Evolutionary conservation across 2,113 vertebrate genomes (phyloP).

Genomic region (Dryoscopus gambensis): DNA sequence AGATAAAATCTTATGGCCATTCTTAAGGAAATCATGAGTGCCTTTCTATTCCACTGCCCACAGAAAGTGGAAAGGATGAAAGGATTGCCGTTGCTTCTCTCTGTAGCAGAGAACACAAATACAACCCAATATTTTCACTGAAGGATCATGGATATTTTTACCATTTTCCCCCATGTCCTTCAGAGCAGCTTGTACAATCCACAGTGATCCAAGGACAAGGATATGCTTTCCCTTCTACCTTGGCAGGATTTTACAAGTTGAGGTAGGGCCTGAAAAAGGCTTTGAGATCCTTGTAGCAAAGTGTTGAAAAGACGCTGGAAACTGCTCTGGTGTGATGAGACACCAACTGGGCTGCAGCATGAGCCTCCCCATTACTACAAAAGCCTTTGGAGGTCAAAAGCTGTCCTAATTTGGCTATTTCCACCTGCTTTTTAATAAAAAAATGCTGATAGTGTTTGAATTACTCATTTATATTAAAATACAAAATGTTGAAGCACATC

Average conservation of each 20-base stretch:
- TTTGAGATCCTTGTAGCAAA: background rate
- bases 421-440: background rate
- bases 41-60: background rate
- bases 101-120: background rate
- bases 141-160: background rate
- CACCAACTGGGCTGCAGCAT: background rate
- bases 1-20: background rate
- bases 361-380: background rate
- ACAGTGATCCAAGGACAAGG: background rate
- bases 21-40: background rate
- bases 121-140: background rate
- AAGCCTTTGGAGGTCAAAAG: background rate
- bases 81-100: background rate
- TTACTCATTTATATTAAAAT: background rate
- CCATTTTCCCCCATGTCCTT: background rate
- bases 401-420: background rate
- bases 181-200: background rate
- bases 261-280: background rate
- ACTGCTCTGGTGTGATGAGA: background rate
- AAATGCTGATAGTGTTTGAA: background rate
- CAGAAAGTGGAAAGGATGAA: background rate
- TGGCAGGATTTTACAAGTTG: background rate
- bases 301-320: background rate
- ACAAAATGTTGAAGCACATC: background rate
- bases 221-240: background rate